Percentiles rank a stretch among this genome's conserved stretches.
Conservation (phyloP, 2,888 invertebrate genomes). For the Ellobium chinense region DNA sequence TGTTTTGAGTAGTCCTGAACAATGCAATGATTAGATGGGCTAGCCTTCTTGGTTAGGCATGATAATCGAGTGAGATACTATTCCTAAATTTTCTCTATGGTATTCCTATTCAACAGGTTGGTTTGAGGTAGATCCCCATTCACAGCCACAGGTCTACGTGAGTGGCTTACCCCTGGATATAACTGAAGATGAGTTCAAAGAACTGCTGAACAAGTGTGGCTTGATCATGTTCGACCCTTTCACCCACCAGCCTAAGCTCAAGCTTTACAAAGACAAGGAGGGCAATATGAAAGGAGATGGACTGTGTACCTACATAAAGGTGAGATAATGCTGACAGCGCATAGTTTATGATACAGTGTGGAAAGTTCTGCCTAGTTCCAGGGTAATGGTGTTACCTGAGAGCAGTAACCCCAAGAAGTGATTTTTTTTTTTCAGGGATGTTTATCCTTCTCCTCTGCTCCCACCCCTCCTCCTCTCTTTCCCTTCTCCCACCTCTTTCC, state of each 20-base stretch:
- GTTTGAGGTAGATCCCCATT: constrained; percentile 93
- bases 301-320: constrained; percentile 96
- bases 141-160: constrained; percentile 97
- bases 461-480: too few relatives aligned
- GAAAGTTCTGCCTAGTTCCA: too few relatives aligned
- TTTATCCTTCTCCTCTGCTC: too few relatives aligned
- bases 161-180: constrained; percentile 93
- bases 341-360: background rate
- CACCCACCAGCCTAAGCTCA: constrained; percentile 89
- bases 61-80: too few relatives aligned
- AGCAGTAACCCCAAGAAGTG: too few relatives aligned
- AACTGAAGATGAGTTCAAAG: constrained; percentile 90
- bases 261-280: constrained; percentile 92
- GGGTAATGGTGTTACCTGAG: too few relatives aligned
- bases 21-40: too few relatives aligned
- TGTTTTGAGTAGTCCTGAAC: too few relatives aligned
- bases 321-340: constrained; percentile 79
- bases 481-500: too few relatives aligned
- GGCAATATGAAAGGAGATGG: constrained; percentile 95
- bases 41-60: too few relatives aligned
- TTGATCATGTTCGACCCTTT: constrained; percentile 92
- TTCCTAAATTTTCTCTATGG: too few relatives aligned
- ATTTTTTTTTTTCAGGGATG: too few relatives aligned
- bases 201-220: constrained; percentile 97
- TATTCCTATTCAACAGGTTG: constrained; percentile 82